phyloP scores from a whole-genome alignment of 2,888 invertebrate species.

The Disparrhopalites patrizii region DNA sequence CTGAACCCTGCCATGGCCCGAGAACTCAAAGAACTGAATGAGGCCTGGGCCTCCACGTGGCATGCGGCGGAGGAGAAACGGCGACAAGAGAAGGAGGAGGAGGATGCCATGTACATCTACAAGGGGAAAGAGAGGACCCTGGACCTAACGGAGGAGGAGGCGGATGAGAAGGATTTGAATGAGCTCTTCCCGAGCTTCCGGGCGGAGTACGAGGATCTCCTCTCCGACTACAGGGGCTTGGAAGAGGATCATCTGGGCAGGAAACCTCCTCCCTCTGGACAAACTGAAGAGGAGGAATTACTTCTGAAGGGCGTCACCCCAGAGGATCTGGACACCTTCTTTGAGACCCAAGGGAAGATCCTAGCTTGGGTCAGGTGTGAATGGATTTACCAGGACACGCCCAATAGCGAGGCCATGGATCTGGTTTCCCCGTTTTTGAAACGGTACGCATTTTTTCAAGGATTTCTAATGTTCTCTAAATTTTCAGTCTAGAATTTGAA shows the following conservation, averaged over 20 bases:
- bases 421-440: neutral
- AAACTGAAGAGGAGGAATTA: no score
- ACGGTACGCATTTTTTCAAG: neutral
- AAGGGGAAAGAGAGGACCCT: slow-evolving; percentile 41
- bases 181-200: slow-evolving; percentile 45
- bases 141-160: slow-evolving; percentile 43
- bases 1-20: no score
- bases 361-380: slow-evolving; percentile 23
- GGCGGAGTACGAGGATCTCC: slow-evolving; percentile 38
- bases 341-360: slow-evolving; percentile 29
- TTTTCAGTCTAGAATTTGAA: slow-evolving; percentile 11
- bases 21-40: no score
- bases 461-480: neutral
- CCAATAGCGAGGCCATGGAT: neutral
- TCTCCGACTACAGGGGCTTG: neutral
- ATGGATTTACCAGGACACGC: neutral
- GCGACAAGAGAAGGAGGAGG: slow-evolving; percentile 65
- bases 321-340: slow-evolving; percentile 36
- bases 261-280: no score
- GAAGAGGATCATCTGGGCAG: no score
- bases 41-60: no score
- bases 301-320: no score
- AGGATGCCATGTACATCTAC: slow-evolving; percentile 57
- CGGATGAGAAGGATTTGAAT: slow-evolving; percentile 39
- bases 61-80: slow-evolving; percentile 65